Conservation (phyloP, 2,113 vertebrate genomes). For the Cettia cetti region DNA sequence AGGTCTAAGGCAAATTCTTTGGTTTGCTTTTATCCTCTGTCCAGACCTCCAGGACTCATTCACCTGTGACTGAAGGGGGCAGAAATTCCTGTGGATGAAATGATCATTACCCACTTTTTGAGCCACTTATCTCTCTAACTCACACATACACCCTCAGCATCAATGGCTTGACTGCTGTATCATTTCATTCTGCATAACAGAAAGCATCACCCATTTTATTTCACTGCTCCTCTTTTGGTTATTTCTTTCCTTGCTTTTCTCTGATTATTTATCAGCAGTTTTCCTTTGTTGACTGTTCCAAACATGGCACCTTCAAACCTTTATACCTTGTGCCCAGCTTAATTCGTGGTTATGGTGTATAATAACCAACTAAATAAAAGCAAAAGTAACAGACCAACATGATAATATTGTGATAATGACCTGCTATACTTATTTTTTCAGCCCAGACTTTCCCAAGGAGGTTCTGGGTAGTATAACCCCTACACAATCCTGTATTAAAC, state of each 20-base stretch:
- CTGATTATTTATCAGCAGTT: background rate
- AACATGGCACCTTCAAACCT: background rate
- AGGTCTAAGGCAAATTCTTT: background rate
- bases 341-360: background rate
- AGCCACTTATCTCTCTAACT: background rate
- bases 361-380: background rate
- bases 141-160: fast-evolving
- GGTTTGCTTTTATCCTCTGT: background rate
- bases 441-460: background rate
- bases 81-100: background rate
- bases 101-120: background rate
- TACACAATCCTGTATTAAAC: background rate
- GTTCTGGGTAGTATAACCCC: background rate
- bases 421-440: background rate
- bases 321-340: background rate
- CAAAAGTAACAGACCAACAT: background rate
- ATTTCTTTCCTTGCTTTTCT: background rate
- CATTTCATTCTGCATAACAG: background rate
- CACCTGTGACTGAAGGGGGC: background rate
- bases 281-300: background rate
- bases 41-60: background rate
- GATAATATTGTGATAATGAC: background rate
- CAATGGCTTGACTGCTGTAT: fast-evolving
- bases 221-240: background rate
- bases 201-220: background rate